Percentiles rank a stretch among this genome's conserved stretches.
Conservation (phyloP, 1,140 invertebrate species). For the Trialeurodes vaporariorum region DNA sequence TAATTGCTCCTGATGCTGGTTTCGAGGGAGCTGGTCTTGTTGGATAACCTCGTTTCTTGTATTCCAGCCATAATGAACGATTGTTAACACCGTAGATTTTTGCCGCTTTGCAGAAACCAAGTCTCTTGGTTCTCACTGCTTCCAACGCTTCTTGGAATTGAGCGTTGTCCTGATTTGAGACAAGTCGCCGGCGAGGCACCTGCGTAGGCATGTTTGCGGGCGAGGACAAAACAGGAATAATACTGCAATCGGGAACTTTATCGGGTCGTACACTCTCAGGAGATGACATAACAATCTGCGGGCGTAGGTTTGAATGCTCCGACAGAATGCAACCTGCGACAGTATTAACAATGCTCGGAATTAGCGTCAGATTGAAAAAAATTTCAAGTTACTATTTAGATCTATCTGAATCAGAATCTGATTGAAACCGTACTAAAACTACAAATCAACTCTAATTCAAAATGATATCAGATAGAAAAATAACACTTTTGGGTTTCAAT, state of each 20-base stretch:
- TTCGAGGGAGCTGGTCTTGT: conserved; percentile 44
- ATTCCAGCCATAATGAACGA: conserved; percentile 68
- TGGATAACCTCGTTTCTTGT: conserved; percentile 67
- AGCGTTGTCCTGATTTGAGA: conserved; percentile 13
- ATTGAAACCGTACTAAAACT: too few species aligned
- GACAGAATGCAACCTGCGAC: neutral
- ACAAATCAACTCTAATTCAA: too few species aligned
- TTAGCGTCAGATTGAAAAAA: neutral
- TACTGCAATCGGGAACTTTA: neutral
- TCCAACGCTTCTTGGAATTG: conserved; percentile 45
- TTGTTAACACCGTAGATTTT: conserved; percentile 71
- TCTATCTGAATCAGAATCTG: too few species aligned
- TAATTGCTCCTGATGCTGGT: too few species aligned
- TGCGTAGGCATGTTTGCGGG: too few species aligned
- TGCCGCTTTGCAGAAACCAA: conserved; percentile 72
- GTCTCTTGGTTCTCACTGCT: conserved; percentile 64
- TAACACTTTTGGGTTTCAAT: too few species aligned
- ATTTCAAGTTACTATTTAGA: too few species aligned
- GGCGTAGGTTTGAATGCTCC: neutral
- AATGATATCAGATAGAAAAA: too few species aligned
- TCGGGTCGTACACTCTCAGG: neutral
- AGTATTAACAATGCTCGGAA: neutral
- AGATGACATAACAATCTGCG: neutral
- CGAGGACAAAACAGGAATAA: neutral
- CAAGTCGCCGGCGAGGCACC: neutral